Percentiles rank a stretch among this genome's conserved stretches.
phyloP scores from a whole-genome alignment of 2,113 vertebrate species.

The Porphyrio hochstetteri region DNA sequence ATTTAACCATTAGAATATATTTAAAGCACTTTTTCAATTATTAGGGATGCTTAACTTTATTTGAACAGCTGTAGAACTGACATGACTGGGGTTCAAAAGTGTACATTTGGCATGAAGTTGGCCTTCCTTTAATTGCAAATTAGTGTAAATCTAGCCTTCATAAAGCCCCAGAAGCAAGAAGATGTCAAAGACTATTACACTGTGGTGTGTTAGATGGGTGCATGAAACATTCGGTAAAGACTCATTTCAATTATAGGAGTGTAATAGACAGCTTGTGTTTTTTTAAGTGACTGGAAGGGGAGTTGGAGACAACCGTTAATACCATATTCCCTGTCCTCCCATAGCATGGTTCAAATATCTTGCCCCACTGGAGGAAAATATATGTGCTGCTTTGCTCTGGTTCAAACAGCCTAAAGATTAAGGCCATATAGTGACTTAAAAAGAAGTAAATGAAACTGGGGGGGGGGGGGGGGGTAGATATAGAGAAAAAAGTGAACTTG shows the following conservation, averaged over 20 bases:
- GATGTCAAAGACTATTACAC: conserved; percentile 1
- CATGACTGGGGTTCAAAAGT: background rate
- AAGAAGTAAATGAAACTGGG: background rate
- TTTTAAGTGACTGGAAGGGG: background rate
- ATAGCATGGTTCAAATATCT: background rate
- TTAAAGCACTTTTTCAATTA: conserved; percentile 35
- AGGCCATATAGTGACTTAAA: background rate
- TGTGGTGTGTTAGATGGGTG: background rate
- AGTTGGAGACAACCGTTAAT: background rate
- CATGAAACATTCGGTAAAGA: background rate
- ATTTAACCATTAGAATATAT: background rate
- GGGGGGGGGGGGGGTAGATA: background rate
- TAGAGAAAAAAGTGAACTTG: background rate
- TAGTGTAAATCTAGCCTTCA: background rate
- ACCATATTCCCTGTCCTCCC: background rate
- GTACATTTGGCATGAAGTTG: background rate
- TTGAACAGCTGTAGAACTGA: conserved; percentile 37
- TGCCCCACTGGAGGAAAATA: background rate
- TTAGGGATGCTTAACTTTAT: conserved; percentile 45
- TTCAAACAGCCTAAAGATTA: background rate
- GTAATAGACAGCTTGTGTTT: background rate
- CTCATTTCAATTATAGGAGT: background rate
- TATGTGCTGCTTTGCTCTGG: background rate
- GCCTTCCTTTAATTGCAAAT: conserved; percentile 37
- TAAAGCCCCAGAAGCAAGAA: conserved; percentile 24